Conservation (phyloP, 1,140 invertebrate genomes). For the Zaprionus lachaisei region DNA sequence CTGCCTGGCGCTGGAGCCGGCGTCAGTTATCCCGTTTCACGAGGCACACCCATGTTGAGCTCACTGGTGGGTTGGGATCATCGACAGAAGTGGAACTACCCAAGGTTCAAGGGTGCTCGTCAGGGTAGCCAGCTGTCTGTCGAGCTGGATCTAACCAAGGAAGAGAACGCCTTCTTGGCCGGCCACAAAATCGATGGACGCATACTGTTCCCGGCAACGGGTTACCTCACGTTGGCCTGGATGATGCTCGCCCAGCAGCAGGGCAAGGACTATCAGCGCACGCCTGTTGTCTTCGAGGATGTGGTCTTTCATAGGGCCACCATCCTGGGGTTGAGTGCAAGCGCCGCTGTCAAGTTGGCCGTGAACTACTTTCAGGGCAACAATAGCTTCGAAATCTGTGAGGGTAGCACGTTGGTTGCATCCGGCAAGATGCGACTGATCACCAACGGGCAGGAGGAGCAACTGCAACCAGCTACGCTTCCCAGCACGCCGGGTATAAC, state of each 20-base stretch:
- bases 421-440: slow-evolving; percentile 90
- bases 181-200: slow-evolving; percentile 98
- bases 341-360: slow-evolving; percentile 92
- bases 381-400: slow-evolving; percentile 96
- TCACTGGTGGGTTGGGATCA: slow-evolving; percentile 97
- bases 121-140: slow-evolving; percentile 89
- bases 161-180: slow-evolving; percentile 90
- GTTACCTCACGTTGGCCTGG: slow-evolving; percentile 97
- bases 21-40: slow-evolving; percentile 92
- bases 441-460: slow-evolving; percentile 87
- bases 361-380: slow-evolving; percentile 95
- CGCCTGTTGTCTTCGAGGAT: slow-evolving; percentile 94
- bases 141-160: slow-evolving; percentile 91
- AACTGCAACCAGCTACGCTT: slow-evolving; percentile 84
- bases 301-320: slow-evolving; percentile 95
- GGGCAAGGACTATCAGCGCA: slow-evolving; percentile 90
- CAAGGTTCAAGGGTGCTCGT: slow-evolving; percentile 87
- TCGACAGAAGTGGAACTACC: slow-evolving; percentile 90
- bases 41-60: slow-evolving; percentile 94
- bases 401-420: slow-evolving; percentile 92
- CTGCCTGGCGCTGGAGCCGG: slow-evolving; percentile 86
- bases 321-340: slow-evolving; percentile 89
- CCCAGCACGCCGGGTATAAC: slow-evolving; percentile 70
- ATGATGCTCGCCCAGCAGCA: slow-evolving; percentile 94
- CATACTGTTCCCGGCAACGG: slow-evolving; percentile 97